A percentile compares a stretch with the other conserved stretches of the same genome.
Evolutionary conservation across 2,888 invertebrate species (phyloP).

Genomic region (Cantharis nigra): DNA sequence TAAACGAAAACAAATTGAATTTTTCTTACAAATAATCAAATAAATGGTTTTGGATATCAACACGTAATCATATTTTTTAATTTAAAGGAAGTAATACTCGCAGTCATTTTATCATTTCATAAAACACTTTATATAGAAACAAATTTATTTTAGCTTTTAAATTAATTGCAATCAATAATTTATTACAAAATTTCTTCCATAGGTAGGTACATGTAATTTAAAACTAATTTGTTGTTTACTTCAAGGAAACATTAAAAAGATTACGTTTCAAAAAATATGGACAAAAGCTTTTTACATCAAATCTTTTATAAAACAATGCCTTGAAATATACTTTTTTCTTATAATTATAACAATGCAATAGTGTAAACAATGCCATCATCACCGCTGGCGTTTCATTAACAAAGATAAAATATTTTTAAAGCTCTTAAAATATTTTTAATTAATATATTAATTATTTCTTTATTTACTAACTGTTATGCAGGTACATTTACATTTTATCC

Average conservation of each 20-base stretch:
- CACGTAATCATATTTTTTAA: not conserved
- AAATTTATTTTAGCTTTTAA: not conserved
- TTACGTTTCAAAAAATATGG: not conserved
- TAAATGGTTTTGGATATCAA: not conserved
- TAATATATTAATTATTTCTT: no score
- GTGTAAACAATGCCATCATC: not conserved
- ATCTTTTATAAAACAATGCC: not conserved
- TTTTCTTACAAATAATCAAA: not conserved
- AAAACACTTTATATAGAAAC: not conserved
- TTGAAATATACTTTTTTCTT: not conserved
- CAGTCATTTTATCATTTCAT: not conserved
- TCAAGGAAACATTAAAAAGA: not conserved
- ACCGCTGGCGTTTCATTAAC: not conserved
- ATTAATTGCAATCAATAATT: not conserved
- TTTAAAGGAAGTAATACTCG: not conserved
- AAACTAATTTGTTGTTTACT: not conserved
- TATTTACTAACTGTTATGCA: no score
- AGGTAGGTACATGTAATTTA: not conserved
- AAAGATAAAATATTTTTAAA: not conserved
- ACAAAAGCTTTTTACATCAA: not conserved
- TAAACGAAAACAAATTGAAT: constrained; percentile 1
- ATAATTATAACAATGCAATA: not conserved
- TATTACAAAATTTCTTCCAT: not conserved
- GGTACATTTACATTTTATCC: no score
- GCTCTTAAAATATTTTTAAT: not conserved